Percentiles rank a stretch among this genome's conserved stretches.
phyloP scores from a whole-genome alignment of 2,113 vertebrate species.

The Bungarus multicinctus region DNA sequence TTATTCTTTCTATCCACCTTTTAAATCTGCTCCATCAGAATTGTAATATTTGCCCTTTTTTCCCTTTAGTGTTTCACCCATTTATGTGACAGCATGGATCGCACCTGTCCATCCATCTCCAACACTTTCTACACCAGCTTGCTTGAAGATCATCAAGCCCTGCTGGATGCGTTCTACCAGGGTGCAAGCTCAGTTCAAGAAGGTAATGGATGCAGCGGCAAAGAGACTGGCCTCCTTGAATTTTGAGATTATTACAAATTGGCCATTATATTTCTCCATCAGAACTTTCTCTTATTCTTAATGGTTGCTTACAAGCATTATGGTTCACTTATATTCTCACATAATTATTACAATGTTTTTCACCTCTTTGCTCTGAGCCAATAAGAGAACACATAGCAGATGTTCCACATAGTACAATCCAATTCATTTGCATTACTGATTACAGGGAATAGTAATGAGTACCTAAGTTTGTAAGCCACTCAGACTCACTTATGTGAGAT shows the following conservation, averaged over 20 bases:
- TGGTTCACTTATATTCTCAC: too few species aligned
- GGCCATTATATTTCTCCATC: not conserved
- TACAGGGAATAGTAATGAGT: not conserved
- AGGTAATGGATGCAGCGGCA: slow-evolving; percentile 56
- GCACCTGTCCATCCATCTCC: slow-evolving; percentile 41
- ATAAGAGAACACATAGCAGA: not conserved
- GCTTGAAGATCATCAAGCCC: slow-evolving; percentile 46
- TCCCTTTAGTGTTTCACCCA: slow-evolving; percentile 65
- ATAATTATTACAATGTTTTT: not conserved
- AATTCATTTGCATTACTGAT: not conserved
- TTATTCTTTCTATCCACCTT: not conserved
- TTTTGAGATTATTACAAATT: not conserved
- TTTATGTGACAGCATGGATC: slow-evolving; percentile 70
- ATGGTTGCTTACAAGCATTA: not conserved
- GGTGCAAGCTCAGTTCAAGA: slow-evolving; percentile 47
- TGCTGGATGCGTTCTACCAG: slow-evolving; percentile 63
- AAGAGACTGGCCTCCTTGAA: not conserved
- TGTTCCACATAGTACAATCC: not conserved
- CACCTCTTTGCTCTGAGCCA: not conserved
- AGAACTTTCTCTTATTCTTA: not conserved
- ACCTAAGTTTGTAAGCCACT: not conserved
- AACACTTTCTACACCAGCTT: slow-evolving; percentile 66
- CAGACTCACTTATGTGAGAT: not conserved
- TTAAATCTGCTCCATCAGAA: not conserved
- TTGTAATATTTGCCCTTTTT: not conserved